phyloP scores from a whole-genome alignment of 2,797 vertebrate species.

The Scolopax rusticola region DNA sequence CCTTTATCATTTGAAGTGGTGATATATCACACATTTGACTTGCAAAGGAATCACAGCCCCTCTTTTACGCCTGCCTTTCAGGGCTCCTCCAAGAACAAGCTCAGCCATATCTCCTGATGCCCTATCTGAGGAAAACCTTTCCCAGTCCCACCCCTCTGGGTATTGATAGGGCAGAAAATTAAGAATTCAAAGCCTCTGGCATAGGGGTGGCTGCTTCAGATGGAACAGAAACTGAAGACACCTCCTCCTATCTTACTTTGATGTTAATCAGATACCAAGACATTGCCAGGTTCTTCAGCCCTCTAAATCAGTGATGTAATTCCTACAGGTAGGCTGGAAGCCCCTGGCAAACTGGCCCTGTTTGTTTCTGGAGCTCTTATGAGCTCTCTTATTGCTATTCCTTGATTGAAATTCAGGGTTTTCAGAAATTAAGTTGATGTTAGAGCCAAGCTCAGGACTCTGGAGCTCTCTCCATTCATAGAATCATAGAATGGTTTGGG shows the following conservation, averaged over 20 bases:
- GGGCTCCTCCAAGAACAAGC: slow-evolving; percentile 1
- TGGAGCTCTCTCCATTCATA: neutral
- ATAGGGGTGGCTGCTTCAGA: neutral
- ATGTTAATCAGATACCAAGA: slow-evolving; percentile 27
- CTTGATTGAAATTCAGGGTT: neutral
- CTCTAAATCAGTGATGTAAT: neutral
- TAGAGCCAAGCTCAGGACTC: neutral
- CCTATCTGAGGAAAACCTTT: slow-evolving; percentile 18
- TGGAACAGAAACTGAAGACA: neutral
- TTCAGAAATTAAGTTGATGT: neutral
- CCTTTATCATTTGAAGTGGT: neutral
- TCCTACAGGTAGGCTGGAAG: neutral
- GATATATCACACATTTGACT: neutral
- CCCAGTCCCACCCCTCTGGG: slow-evolving; percentile 8
- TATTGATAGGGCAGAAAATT: slow-evolving; percentile 13
- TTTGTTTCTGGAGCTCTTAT: neutral
- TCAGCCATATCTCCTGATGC: slow-evolving; percentile 6
- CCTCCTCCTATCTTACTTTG: neutral
- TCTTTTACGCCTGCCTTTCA: slow-evolving; percentile 18
- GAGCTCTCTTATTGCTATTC: neutral
- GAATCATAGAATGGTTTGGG: neutral
- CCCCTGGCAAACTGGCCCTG: neutral
- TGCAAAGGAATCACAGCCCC: neutral
- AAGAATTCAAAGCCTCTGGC: slow-evolving; percentile 45
- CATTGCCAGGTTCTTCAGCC: neutral